Conservation (phyloP, 2,113 vertebrate genomes). For the Mesembrinibis cayennensis region DNA sequence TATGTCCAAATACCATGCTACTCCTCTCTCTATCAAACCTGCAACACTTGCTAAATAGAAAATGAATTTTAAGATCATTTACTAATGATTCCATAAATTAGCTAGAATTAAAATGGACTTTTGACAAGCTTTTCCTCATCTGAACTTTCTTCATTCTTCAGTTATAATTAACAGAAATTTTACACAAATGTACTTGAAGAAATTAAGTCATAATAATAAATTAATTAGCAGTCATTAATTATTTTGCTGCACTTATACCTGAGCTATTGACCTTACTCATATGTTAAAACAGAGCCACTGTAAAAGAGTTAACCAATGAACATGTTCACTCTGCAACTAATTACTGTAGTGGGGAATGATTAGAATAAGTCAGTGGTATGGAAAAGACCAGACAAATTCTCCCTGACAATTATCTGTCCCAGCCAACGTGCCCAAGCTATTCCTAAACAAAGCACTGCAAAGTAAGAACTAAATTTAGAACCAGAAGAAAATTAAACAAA, state of each 20-base stretch:
- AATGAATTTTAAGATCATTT: not conserved
- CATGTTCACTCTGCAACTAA: not conserved
- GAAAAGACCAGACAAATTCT: not conserved
- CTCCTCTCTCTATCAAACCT: not conserved
- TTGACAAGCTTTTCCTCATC: not conserved
- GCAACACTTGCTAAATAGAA: not conserved
- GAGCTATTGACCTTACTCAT: slow-evolving; percentile 8
- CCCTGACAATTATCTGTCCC: not conserved
- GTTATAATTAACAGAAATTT: slow-evolving; percentile 27
- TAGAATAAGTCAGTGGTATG: not conserved
- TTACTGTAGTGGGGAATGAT: not conserved
- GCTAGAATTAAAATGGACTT: not conserved
- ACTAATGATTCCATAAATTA: not conserved
- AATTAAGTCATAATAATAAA: slow-evolving; percentile 23
- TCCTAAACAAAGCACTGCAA: not conserved
- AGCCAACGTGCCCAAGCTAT: not conserved
- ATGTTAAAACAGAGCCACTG: not conserved
- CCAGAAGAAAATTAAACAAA: not conserved
- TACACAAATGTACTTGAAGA: slow-evolving; percentile 1
- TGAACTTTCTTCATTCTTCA: not conserved
- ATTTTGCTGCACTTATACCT: slow-evolving; percentile 27
- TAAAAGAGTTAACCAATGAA: not conserved
- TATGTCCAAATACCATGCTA: not conserved
- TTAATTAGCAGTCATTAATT: slow-evolving; percentile 40
- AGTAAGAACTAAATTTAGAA: not conserved